Percentiles rank a stretch among this genome's conserved stretches.
Evolutionary conservation across 2,888 invertebrate species (phyloP).

Genomic region (Xestia xanthographa): DNA sequence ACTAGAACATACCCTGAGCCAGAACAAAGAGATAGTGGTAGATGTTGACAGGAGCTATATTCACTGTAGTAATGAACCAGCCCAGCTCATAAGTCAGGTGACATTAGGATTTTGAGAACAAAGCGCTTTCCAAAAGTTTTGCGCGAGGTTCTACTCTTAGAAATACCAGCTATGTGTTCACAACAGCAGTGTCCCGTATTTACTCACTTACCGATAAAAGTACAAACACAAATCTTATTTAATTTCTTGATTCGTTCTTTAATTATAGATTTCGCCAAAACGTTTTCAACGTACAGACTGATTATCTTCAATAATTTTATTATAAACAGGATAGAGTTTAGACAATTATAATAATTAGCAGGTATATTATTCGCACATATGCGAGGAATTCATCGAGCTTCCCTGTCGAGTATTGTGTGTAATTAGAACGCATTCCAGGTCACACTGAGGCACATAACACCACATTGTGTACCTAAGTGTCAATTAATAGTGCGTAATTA

Average conservation of each 20-base stretch:
- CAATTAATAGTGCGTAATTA: conserved; percentile 26
- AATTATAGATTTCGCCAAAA: not conserved
- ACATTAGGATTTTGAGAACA: not conserved
- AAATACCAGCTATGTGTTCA: not conserved
- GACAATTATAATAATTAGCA: conserved; percentile 57
- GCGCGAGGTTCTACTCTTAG: not conserved
- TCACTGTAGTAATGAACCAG: not conserved
- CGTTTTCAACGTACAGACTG: not conserved
- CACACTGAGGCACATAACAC: conserved; percentile 15
- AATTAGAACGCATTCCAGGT: conserved; percentile 45
- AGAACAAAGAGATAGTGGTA: not conserved
- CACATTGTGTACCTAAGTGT: conserved; percentile 37
- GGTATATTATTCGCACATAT: conserved; percentile 71
- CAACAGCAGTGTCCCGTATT: not conserved
- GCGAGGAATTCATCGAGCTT: conserved; percentile 68
- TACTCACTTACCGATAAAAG: not conserved
- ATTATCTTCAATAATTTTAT: not conserved
- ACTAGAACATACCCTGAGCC: not conserved
- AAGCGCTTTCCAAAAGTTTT: not conserved
- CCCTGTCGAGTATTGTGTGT: conserved; percentile 34
- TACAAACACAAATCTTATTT: not conserved
- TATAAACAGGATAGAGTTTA: conserved; percentile 3
- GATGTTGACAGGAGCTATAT: not conserved
- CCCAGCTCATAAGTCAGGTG: not conserved
- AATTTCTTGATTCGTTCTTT: not conserved